A percentile compares a stretch with the other conserved stretches of the same genome.
Conservation (phyloP, 2,113 vertebrate species). For the Turdus rufiventris region DNA sequence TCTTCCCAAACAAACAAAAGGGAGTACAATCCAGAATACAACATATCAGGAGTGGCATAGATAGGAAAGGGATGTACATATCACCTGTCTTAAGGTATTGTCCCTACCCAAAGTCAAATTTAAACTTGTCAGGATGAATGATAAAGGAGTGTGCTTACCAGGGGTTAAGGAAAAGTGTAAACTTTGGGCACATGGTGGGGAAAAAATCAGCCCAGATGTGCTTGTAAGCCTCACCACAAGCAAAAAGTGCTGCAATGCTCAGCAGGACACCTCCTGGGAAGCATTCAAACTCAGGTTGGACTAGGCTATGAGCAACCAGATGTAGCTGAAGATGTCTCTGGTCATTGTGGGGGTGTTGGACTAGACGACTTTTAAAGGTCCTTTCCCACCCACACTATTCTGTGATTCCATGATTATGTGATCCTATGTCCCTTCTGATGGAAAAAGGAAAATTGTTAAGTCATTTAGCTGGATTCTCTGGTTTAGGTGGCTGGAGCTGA, state of each 20-base stretch:
- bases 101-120: background rate
- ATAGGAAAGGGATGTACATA: background rate
- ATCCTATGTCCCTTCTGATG: background rate
- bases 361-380: background rate
- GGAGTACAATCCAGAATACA: background rate
- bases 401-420: background rate
- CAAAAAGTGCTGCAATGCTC: background rate
- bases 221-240: background rate
- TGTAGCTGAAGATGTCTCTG: background rate
- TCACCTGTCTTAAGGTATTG: background rate
- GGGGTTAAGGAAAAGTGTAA: background rate
- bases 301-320: background rate
- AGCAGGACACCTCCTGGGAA: background rate
- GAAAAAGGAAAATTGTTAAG: background rate
- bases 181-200: rapidly evolving
- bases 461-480: background rate
- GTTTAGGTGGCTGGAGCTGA: background rate
- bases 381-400: background rate
- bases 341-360: background rate
- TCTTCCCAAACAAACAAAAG: background rate
- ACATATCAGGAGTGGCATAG: background rate
- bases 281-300: background rate
- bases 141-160: background rate
- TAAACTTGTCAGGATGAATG: background rate
- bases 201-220: background rate